Base-by-base conservation (phyloP, 2,888 invertebrate genomes). In the Pseudanteris insignis region DNA sequence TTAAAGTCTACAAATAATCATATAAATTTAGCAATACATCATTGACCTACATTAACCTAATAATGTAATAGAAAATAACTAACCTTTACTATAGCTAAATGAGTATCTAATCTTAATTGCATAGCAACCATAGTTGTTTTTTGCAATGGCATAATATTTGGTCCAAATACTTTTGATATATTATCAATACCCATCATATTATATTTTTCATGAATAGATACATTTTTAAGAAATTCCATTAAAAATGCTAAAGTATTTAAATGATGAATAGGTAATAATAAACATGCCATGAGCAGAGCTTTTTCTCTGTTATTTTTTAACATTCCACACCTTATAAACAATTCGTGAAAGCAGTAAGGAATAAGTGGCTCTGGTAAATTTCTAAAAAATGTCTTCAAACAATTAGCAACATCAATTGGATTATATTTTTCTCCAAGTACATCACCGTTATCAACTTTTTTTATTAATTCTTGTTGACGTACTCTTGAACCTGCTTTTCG, bases 101-200 rank as follows among this genome's bases (percentile, higher is more conserved):
- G 89, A 70, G 88, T 86, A 43, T 86, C 86, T 48, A 89, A 81
- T 65, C 89, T 81, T 63, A 85, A 83, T 62, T 86, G 82, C 33
- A 88, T 84, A n/a, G 86, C 77, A 2, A 74, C 61, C 71, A 79
- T 78, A 0, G 76, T 84, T 11, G 87, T 84, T 61, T 88, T 87
- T 41, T 88, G 87, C 7, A 89, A 81, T 0, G 92, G 92, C 88
- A 95, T 90, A 41, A 95, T 84, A 73, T 92, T 92, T 0, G 94
- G 94, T 0, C 92, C 89, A 76, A 95, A 83, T 15, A 94, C 89
- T 65, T 93, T 89, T 1, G 94, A 90, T 63, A 95, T 82, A 81
- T 95, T 95, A 41, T 88, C 87, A 0, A 87, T 82, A 68, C 89
- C 87, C 95, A 96, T 96, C 78, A 89, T 88, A 77, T 95, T 95